Evolutionary conservation across 2,113 vertebrate genomes (phyloP), one percentile per base, ranked within the genome.

Genomic region (Chloroceryle aenea): DNA sequence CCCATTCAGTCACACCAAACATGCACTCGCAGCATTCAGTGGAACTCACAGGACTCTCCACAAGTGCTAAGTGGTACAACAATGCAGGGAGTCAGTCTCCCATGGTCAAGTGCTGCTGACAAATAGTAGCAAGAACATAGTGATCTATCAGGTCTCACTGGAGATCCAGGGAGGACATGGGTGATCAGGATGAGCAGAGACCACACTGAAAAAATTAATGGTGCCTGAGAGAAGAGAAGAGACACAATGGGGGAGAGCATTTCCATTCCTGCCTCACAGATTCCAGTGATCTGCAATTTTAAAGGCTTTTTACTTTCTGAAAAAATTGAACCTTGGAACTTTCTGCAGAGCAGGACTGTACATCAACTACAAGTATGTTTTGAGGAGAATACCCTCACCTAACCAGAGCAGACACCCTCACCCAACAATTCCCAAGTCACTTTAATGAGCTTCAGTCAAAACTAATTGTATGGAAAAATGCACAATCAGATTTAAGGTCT

Each of bases 371-470:
- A 85, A 75, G 25, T 48, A 91, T 74, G 38, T 81, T 91, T 81
- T 82, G 92, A 92, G 43, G 38, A 96, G 53, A 87, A 84, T 82
- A 40, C 47, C 53, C n/a, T 78, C 19, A 22, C 13, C 26, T n/a
- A 91, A 66, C 15, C 63, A 63, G 78, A 94, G 85, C 29, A 90
- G 75, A 78, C 29, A 85, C 12, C 15, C 62, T 88, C 63, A 59
- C 18, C 29, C 30, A 68, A 38, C 71, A 90, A 69, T 55, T 87
- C 45, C 32, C 67, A 89, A 85, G 45, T 62, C 58, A 50, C 42
- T 85, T 91, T 94, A 96, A 94, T 83, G 83, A 93, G 77, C 50
- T 76, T 50, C 61, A 94, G 85, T 90, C 72, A 90, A 85, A 94
- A 91, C 75, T 77, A 94, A 96, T 91, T 90, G 76, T 72, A 91